Conservation (phyloP, 2,797 vertebrate species). For the Cossypha polioptera region DNA sequence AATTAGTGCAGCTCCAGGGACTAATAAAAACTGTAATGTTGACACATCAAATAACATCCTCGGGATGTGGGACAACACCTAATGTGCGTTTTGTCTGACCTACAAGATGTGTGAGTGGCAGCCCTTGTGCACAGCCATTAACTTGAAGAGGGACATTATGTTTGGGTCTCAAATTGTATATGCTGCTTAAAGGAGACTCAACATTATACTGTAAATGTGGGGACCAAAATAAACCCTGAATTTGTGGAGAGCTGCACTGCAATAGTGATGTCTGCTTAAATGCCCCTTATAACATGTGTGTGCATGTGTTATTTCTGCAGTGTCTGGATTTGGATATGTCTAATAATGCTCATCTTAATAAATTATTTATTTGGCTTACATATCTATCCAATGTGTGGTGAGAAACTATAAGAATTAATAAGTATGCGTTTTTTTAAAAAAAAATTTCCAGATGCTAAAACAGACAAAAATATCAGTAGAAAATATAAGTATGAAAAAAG, state of each 20-base stretch:
- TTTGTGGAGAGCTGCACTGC: not conserved
- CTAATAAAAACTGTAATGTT: slow-evolving; percentile 46
- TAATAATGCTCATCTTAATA: not conserved
- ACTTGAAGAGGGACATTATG: not conserved
- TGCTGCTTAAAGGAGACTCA: not conserved
- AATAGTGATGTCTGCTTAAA: not conserved
- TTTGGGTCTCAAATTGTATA: not conserved
- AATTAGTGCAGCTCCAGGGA: slow-evolving; percentile 55
- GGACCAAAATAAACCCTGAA: not conserved
- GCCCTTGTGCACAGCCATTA: not conserved
- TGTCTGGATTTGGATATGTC: not conserved
- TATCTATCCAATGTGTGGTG: not conserved
- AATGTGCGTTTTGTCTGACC: slow-evolving; percentile 17
- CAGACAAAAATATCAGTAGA: not conserved
- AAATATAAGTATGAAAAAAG: not conserved
- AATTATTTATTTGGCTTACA: not conserved
- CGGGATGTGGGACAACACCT: slow-evolving; percentile 58
- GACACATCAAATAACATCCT: slow-evolving; percentile 53
- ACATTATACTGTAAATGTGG: not conserved
- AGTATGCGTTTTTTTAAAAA: not conserved
- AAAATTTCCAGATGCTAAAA: not conserved
- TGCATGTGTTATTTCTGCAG: not conserved
- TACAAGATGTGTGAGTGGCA: not conserved
- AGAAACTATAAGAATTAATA: not conserved
- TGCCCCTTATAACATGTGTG: not conserved